phyloP scores from a whole-genome alignment of 2,888 invertebrate genomes.

The Macrophya alboannulata region DNA sequence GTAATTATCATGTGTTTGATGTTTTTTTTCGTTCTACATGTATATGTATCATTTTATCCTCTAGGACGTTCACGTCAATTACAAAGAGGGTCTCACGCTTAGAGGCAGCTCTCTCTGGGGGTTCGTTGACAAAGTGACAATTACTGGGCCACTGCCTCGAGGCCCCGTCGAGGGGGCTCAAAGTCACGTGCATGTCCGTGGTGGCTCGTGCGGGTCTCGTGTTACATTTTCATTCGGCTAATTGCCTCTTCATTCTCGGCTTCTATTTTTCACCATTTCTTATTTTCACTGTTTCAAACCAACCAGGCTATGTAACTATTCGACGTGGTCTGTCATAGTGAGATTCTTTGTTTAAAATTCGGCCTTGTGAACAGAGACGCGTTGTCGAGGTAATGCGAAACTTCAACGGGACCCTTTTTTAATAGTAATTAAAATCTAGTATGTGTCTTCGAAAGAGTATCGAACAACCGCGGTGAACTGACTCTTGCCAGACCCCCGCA shows the following conservation, averaged over 20 bases:
- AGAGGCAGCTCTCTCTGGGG: slow-evolving; percentile 64
- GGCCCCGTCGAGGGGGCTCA: slow-evolving; percentile 61
- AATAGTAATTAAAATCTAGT: slow-evolving; percentile 11
- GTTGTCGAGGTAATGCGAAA: neutral
- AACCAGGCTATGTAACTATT: neutral
- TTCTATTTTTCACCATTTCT: slow-evolving; percentile 33
- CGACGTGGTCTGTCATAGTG: neutral
- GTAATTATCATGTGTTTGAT: slow-evolving; percentile 24
- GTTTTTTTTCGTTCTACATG: slow-evolving; percentile 21
- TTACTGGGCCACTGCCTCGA: slow-evolving; percentile 69
- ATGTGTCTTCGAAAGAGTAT: neutral
- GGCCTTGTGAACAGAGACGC: neutral
- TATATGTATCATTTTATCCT: slow-evolving; percentile 16
- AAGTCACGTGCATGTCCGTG: slow-evolving; percentile 75
- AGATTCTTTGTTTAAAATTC: neutral
- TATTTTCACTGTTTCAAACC: neutral
- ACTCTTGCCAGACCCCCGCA: neutral
- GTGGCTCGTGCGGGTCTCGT: slow-evolving; percentile 72
- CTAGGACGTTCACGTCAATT: slow-evolving; percentile 67
- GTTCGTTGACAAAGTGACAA: slow-evolving; percentile 79
- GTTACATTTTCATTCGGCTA: slow-evolving; percentile 80
- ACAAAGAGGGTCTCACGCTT: slow-evolving; percentile 69
- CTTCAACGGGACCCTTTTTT: neutral
- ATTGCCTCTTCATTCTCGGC: slow-evolving; percentile 75
- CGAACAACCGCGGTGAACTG: neutral